Base-by-base conservation (phyloP, 2,888 invertebrate species). In the Pammene fasciana region DNA sequence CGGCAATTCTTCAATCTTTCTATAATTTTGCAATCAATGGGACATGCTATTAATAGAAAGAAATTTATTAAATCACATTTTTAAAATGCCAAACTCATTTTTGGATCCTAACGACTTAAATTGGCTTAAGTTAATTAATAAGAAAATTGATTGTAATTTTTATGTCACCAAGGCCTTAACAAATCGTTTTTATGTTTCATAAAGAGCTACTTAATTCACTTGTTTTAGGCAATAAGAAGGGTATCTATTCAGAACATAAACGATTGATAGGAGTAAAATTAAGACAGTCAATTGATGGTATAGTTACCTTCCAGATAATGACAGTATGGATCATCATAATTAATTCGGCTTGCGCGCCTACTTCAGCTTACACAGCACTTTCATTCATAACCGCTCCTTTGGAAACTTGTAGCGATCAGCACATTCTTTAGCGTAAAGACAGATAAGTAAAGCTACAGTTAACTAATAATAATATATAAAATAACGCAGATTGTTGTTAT, bases 351-450 rank as follows among this genome's bases (percentile, higher is more conserved):
- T 34, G 41, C 55, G 48, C 48, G 8, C 34, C 41, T 18, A 45
- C 34, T 56, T 36, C 18, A 48, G 55, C 55, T 43, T 41, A 50
- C 16, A 48, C 16, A 56, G 56, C 55, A 36, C 38, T 16, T 68
- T 59, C 57, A 68, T 68, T 65, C 64, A 65, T 65, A 65, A 54
- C 52, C 52, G 38, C 36, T 57, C 41, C 41, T 41, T 41, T 41
- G 48, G 54, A 52, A 64, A 52, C 36, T 10, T 36, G 45, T 14
- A 50, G 16, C 46, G 54, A 26, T 45, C 10, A 18, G 41, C 38
- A 8, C 46, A 38, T 38, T 56, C 55, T 10, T 45, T 45, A 45
- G 13, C 13, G 11, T 13, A 5, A 26, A 26, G 26, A 26, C 2
- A 26, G 26, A 26, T 26, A 26, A 26, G 26, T 26, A 26, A 26